phyloP scores from a whole-genome alignment of 2,797 vertebrate species.

The Limosa lapponica region DNA sequence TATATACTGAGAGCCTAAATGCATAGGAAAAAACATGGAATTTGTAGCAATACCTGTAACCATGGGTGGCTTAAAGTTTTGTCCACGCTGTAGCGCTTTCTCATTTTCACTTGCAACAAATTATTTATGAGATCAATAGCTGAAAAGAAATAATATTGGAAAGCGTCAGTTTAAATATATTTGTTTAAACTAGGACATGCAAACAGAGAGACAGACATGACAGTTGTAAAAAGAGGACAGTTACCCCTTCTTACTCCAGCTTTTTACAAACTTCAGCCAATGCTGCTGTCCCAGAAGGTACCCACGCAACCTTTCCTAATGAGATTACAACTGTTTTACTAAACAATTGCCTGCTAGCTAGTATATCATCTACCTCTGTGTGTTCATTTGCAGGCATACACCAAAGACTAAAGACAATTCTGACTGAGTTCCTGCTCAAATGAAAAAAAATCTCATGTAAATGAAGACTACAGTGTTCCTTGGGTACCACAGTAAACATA shows the following conservation, averaged over 20 bases:
- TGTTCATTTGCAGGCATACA: not conserved
- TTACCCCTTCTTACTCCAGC: not conserved
- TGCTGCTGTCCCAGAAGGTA: not conserved
- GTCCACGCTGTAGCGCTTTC: constrained; percentile 97
- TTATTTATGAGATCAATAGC: constrained; percentile 98
- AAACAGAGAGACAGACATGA: not conserved
- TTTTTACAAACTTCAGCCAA: not conserved
- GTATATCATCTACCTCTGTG: not conserved
- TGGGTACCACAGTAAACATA: not conserved
- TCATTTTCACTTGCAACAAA: constrained; percentile 99
- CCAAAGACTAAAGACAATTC: not conserved
- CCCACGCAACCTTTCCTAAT: not conserved
- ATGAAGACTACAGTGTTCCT: not conserved
- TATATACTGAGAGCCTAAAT: not conserved
- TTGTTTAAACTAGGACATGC: not conserved
- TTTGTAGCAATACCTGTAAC: constrained; percentile 85
- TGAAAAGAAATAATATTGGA: constrained; percentile 74
- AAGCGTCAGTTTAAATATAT: not conserved
- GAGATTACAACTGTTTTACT: not conserved
- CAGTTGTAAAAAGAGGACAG: not conserved
- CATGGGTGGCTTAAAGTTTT: constrained; percentile 97
- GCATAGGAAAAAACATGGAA: not conserved
- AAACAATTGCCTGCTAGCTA: not conserved
- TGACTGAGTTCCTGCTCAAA: not conserved
- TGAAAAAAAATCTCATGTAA: not conserved